Percentiles rank a stretch among this genome's conserved stretches.
phyloP scores from a whole-genome alignment of 2,113 vertebrate species.

The Monopterus albus region DNA sequence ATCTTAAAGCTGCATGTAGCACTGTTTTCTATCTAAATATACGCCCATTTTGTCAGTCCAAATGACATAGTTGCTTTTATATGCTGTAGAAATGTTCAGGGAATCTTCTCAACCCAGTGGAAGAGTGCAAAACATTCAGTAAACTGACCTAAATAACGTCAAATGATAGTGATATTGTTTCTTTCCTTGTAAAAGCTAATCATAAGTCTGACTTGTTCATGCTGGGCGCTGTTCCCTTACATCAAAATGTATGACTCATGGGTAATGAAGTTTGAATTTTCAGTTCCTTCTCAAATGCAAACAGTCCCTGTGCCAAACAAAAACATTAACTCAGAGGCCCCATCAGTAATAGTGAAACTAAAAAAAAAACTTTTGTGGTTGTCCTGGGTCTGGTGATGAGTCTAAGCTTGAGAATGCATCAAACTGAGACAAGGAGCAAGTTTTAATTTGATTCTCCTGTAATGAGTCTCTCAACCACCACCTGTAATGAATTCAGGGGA shows the following conservation, averaged over 20 bases:
- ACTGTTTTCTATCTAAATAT: slow-evolving; percentile 45
- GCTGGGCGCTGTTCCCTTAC: slow-evolving; percentile 31
- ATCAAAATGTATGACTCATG: slow-evolving; percentile 27
- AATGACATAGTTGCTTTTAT: too few relatives aligned
- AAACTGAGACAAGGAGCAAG: slow-evolving; percentile 68
- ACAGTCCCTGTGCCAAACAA: too few relatives aligned
- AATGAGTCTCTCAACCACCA: slow-evolving; percentile 70
- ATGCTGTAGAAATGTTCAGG: too few relatives aligned
- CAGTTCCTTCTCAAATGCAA: too few relatives aligned
- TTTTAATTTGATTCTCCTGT: slow-evolving; percentile 75
- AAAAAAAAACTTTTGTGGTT: slow-evolving; percentile 39
- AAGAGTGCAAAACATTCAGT: slow-evolving; percentile 28
- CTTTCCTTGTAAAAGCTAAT: slow-evolving; percentile 20
- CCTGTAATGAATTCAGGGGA: slow-evolving; percentile 60
- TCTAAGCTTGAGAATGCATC: slow-evolving; percentile 65
- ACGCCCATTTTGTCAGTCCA: slow-evolving; percentile 17
- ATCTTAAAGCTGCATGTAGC: slow-evolving; percentile 40
- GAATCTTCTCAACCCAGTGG: slow-evolving; percentile 7
- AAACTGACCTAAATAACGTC: slow-evolving; percentile 8
- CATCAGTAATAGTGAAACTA: slow-evolving; percentile 32
- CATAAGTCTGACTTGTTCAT: slow-evolving; percentile 12
- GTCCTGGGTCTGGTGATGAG: slow-evolving; percentile 57
- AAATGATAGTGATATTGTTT: slow-evolving; percentile 10
- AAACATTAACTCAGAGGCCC: slow-evolving; percentile 48
- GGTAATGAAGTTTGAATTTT: slow-evolving; percentile 42